A percentile compares a stretch with the other conserved stretches of the same genome.
phyloP scores from a whole-genome alignment of 1,140 invertebrate genomes.

The Geopemphigus sp. region DNA sequence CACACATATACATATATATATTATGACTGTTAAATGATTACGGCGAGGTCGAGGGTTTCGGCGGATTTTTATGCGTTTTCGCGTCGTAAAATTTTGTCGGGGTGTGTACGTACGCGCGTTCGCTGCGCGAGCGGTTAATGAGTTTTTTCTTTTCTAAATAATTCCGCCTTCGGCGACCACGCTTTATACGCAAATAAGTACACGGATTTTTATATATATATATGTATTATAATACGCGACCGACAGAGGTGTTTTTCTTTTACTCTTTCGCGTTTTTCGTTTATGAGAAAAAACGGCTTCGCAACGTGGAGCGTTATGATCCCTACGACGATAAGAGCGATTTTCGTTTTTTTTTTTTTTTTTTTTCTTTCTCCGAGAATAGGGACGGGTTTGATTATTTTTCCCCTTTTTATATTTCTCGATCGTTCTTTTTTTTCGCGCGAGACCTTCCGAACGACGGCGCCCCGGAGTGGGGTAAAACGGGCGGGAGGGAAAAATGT shows the following conservation, averaged over 20 bases:
- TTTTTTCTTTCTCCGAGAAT: conserved; percentile 17
- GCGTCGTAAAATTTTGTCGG: conserved; percentile 20
- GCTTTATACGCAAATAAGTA: too few species aligned
- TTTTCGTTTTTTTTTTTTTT: too few species aligned
- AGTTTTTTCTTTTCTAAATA: background rate
- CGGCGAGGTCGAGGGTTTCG: background rate
- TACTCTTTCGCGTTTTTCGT: too few species aligned
- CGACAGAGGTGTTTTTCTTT: too few species aligned
- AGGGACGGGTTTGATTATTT: conserved; percentile 41
- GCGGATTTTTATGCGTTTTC: conserved; percentile 37
- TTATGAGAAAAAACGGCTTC: background rate
- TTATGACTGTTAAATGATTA: conserved; percentile 20
- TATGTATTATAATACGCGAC: too few species aligned
- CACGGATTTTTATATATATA: too few species aligned
- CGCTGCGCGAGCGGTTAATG: conserved; percentile 12
- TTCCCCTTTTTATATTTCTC: background rate
- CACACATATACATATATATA: too few species aligned
- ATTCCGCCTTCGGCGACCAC: too few species aligned
- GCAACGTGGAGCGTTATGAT: background rate
- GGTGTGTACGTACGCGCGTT: too few species aligned
- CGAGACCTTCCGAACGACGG: conserved; percentile 7
- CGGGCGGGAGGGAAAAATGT: background rate
- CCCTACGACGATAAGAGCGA: background rate
- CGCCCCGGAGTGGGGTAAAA: conserved; percentile 1
- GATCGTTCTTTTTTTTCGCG: background rate